These are phyloP conservation scores for Ondatra zibethicus DNA, from an alignment of 2,113 vertebrate species.

Conservation along the genomic window DNA sequence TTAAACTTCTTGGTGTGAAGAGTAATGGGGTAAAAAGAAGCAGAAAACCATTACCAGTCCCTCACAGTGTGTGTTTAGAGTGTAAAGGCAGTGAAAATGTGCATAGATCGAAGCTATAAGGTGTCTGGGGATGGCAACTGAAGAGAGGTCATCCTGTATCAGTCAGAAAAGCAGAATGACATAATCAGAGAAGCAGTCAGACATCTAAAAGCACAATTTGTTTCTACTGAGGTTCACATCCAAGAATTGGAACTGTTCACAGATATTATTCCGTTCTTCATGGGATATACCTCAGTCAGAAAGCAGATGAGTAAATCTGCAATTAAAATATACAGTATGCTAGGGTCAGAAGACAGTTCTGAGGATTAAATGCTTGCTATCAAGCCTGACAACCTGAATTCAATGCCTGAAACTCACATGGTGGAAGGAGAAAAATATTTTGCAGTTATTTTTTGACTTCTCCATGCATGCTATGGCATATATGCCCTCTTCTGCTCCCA, in stretches of 20 bases:
- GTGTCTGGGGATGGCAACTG: background rate
- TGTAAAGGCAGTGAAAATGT: background rate
- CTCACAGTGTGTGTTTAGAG: background rate
- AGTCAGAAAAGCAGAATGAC: background rate
- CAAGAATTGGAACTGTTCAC: background rate
- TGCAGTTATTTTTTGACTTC: background rate
- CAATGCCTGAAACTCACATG: background rate
- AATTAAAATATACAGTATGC: background rate
- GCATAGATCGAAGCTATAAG: background rate
- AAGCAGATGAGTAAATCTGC: background rate
- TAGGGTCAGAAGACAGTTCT: background rate
- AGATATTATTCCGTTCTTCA: background rate
- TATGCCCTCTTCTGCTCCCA: background rate
- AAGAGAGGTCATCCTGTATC: background rate
- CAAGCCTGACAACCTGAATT: background rate
- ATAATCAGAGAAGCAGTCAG: background rate
- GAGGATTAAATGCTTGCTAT: background rate
- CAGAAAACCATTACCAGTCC: background rate
- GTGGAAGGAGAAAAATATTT: background rate
- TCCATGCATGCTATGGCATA: background rate
- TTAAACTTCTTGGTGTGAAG: constrained; percentile 35
- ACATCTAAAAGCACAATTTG: background rate
- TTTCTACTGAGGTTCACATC: background rate
- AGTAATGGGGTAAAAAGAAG: constrained; percentile 10
- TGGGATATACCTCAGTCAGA: background rate